A percentile compares a stretch with the other conserved stretches of the same genome.
These are phyloP conservation scores for Clanis bilineata DNA, from an alignment of 2,888 invertebrate species.

Conservation along the genomic window DNA sequence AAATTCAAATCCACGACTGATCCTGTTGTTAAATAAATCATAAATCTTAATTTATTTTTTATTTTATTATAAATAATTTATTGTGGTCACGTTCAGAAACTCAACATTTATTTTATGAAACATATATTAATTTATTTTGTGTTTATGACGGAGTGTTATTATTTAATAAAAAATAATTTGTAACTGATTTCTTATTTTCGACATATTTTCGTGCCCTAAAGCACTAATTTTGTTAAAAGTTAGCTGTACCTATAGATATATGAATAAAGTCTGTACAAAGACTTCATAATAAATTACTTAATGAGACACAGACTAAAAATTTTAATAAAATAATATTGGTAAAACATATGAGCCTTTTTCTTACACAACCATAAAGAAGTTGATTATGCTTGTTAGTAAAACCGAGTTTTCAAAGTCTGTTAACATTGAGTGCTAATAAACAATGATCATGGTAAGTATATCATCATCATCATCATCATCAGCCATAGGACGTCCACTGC, in stretches of 20 bases:
- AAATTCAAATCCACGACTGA: conserved; percentile 52
- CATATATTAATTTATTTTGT: background rate
- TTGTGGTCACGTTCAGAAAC: background rate
- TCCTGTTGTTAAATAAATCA: conserved; percentile 24
- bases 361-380: conserved; percentile 19
- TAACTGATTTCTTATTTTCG: no score
- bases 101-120: background rate
- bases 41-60: background rate
- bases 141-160: no score
- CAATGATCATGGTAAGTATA: no score
- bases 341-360: conserved; percentile 36
- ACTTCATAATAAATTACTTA: conserved; percentile 56
- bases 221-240: conserved; percentile 44
- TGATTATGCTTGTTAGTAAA: background rate
- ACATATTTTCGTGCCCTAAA: conserved; percentile 20
- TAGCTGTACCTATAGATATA: conserved; percentile 52
- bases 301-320: conserved; percentile 61
- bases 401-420: no score
- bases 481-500: no score
- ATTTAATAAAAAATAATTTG: no score
- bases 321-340: conserved; percentile 67
- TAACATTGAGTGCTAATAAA: no score
- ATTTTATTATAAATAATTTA: background rate
- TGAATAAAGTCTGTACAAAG: conserved; percentile 54
- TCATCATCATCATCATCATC: no score